phyloP scores from a whole-genome alignment of 2,888 invertebrate species.

The Psylliodes chrysocephalus region DNA sequence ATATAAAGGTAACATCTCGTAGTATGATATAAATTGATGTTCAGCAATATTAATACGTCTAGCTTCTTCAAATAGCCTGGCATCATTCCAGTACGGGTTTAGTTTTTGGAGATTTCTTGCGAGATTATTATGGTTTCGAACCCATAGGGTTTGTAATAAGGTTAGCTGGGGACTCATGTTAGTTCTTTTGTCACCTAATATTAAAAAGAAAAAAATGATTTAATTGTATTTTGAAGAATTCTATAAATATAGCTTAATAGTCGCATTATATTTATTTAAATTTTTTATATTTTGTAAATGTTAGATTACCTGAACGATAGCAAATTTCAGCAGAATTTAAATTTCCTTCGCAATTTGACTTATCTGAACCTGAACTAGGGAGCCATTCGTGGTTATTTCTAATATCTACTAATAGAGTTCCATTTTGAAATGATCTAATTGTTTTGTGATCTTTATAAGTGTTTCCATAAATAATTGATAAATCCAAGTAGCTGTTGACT shows the following conservation, averaged over 20 bases:
- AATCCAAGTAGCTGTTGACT: slow-evolving; percentile 53
- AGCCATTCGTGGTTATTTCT: slow-evolving; percentile 71
- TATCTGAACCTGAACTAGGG: slow-evolving; percentile 56
- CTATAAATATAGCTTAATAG: too few species aligned
- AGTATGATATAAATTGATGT: slow-evolving; percentile 76
- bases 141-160: slow-evolving; percentile 61
- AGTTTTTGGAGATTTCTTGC: slow-evolving; percentile 58
- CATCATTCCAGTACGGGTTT: slow-evolving; percentile 66
- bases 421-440: slow-evolving; percentile 54
- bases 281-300: too few species aligned
- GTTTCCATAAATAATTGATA: slow-evolving; percentile 63
- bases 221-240: too few species aligned
- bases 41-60: slow-evolving; percentile 62
- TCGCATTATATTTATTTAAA: too few species aligned
- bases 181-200: too few species aligned
- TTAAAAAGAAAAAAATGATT: too few species aligned
- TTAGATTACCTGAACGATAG: slow-evolving; percentile 68
- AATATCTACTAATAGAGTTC: slow-evolving; percentile 52
- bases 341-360: background rate
- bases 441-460: slow-evolving; percentile 53
- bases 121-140: slow-evolving; percentile 65
- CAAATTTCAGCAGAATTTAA: slow-evolving; percentile 71
- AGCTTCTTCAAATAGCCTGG: slow-evolving; percentile 63
- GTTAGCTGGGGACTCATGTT: slow-evolving; percentile 62
- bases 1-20: slow-evolving; percentile 73